Evolutionary conservation across 2,888 invertebrate genomes (phyloP).

Genomic region (Sceliomorpha sp.): DNA sequence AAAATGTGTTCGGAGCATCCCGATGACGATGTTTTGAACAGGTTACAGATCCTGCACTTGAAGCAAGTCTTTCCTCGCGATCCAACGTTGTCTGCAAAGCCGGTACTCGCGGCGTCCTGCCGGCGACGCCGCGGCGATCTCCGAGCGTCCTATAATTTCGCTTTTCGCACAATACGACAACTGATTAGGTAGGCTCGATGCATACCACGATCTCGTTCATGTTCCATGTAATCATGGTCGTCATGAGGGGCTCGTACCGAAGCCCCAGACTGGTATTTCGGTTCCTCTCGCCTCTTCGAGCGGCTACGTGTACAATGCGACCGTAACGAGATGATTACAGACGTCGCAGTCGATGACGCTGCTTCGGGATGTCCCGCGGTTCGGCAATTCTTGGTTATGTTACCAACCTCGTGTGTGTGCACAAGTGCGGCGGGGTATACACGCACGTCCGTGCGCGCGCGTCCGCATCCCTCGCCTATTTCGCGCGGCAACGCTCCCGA

Average conservation of each 20-base stretch:
- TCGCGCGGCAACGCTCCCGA: conserved; percentile 47
- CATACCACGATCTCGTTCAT: conserved; percentile 29
- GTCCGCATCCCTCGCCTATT: conserved; percentile 35
- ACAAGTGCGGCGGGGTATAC: background rate
- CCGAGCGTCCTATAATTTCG: conserved; percentile 39
- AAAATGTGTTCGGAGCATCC: conserved; percentile 44
- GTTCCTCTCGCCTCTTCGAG: conserved; percentile 18
- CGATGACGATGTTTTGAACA: conserved; percentile 15
- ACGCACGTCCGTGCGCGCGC: conserved; percentile 8
- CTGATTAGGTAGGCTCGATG: conserved; percentile 44
- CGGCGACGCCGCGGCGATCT: background rate
- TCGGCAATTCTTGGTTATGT: conserved; percentile 31
- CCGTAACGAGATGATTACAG: conserved; percentile 77
- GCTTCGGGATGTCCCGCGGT: conserved; percentile 49
- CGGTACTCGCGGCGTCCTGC: background rate
- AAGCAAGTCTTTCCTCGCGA: too few relatives aligned
- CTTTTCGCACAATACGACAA: conserved; percentile 45
- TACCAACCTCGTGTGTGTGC: background rate
- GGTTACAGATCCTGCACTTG: conserved; percentile 42
- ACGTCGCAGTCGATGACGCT: conserved; percentile 56
- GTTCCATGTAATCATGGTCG: conserved; percentile 45
- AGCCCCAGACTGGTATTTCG: conserved; percentile 33
- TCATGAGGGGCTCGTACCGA: conserved; percentile 31
- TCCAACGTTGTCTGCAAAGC: conserved; percentile 17
- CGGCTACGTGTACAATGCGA: conserved; percentile 65